Conservation (phyloP, 1,140 invertebrate genomes). For the Drosophila mauritiana region DNA sequence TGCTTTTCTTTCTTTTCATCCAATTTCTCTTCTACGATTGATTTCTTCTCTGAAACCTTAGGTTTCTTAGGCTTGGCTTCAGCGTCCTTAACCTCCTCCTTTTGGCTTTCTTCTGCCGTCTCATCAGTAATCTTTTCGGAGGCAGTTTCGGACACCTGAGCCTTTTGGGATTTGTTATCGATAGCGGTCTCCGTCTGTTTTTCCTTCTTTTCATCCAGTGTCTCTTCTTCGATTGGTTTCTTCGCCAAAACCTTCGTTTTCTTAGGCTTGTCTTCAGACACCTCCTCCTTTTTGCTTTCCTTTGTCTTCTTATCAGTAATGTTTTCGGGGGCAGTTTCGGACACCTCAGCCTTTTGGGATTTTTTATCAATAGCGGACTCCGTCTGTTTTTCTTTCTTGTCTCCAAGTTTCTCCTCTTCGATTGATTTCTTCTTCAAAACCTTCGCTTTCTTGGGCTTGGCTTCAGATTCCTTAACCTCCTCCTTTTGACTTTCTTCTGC, state of each 20-base stretch:
- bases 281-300: background rate
- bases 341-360: constrained; percentile 2
- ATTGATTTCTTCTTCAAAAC: constrained; percentile 17
- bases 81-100: constrained; percentile 28
- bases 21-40: constrained; percentile 19
- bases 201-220: constrained; percentile 14
- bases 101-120: constrained; percentile 29
- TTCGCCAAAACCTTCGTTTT: constrained; percentile 35
- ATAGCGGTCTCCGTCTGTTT: constrained; percentile 6
- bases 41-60: constrained; percentile 1
- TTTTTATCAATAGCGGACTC: background rate
- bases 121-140: background rate
- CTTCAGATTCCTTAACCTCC: constrained; percentile 3
- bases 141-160: background rate
- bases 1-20: constrained; percentile 3
- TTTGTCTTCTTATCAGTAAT: constrained; percentile 3
- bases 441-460: constrained; percentile 20
- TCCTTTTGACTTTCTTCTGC: background rate
- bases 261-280: constrained; percentile 28
- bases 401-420: constrained; percentile 22
- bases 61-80: background rate
- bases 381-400: constrained; percentile 3
- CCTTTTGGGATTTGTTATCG: background rate
- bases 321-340: constrained; percentile 13
- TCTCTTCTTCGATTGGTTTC: constrained; percentile 16